phyloP scores from a whole-genome alignment of 2,113 vertebrate genomes.

The Channa maculata region DNA sequence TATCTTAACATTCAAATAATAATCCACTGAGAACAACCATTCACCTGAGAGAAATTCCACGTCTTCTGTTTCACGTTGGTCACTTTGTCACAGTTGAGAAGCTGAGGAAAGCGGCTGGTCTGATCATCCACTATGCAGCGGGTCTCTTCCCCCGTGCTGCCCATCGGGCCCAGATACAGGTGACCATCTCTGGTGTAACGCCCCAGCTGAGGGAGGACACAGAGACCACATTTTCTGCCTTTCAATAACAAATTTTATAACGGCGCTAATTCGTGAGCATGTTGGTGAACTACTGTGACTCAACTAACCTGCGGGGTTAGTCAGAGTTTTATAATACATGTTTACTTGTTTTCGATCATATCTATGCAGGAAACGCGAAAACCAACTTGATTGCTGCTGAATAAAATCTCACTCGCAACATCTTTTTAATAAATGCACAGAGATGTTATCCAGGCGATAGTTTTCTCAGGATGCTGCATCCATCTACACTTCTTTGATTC shows the following conservation, averaged over 20 bases:
- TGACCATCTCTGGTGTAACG: constrained; percentile 94
- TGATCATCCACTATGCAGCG: constrained; percentile 93
- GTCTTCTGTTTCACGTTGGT: constrained; percentile 89
- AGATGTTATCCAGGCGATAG: too few species aligned
- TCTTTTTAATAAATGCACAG: too few species aligned
- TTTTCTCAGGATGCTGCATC: too few species aligned
- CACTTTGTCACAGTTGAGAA: constrained; percentile 93
- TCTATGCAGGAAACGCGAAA: too few species aligned
- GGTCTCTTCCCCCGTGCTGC: constrained; percentile 92
- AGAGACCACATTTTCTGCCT: neutral
- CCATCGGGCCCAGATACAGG: constrained; percentile 92
- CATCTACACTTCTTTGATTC: too few species aligned
- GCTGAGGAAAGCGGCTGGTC: constrained; percentile 89
- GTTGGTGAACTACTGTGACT: neutral
- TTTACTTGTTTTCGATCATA: too few species aligned
- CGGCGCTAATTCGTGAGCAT: neutral
- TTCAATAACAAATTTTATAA: neutral
- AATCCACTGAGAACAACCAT: neutral
- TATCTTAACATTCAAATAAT: too few species aligned
- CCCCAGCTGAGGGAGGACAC: constrained; percentile 83
- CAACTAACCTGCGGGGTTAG: neutral
- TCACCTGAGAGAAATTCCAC: constrained; percentile 95
- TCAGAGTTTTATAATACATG: neutral
- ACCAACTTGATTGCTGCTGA: too few species aligned
- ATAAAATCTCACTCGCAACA: too few species aligned